Evolutionary conservation across 2,113 vertebrate species (phyloP).

Genomic region (Vanacampus margaritifer): DNA sequence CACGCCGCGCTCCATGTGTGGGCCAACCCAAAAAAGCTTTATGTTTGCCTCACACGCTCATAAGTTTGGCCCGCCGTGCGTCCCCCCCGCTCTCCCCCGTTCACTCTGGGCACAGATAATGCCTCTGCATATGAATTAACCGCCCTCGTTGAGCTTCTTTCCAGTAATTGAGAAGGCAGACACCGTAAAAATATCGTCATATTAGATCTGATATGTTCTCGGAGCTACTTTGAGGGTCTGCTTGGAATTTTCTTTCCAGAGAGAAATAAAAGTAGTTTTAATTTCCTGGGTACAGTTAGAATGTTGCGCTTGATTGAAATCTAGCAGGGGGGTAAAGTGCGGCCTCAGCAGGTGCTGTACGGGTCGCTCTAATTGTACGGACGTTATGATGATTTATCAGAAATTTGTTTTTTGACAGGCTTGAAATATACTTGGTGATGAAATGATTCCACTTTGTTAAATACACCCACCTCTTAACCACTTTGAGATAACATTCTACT

Average conservation of each 20-base stretch:
- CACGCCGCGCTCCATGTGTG: conserved; percentile 59
- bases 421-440: neutral
- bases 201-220: conserved; percentile 53
- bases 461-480: neutral
- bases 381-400: conserved; percentile 73
- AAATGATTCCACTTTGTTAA: neutral
- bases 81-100: conserved; percentile 5
- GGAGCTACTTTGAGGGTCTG: conserved; percentile 23
- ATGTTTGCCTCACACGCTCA: conserved; percentile 54
- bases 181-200: conserved; percentile 69
- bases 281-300: conserved; percentile 57
- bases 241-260: conserved; percentile 27
- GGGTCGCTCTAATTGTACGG: neutral
- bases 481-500: neutral
- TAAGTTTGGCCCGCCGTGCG: conserved; percentile 58
- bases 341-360: conserved; percentile 54
- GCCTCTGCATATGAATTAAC: conserved; percentile 70
- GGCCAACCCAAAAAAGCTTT: conserved; percentile 55
- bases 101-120: conserved; percentile 60
- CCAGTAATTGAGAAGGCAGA: conserved; percentile 70
- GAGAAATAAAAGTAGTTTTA: conserved; percentile 1
- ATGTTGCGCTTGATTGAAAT: conserved; percentile 46
- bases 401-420: conserved; percentile 66
- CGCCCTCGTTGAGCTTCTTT: conserved; percentile 64
- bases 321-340: conserved; percentile 68